A percentile compares a stretch with the other conserved stretches of the same genome.
phyloP scores from a whole-genome alignment of 2,888 invertebrate species.

The Cantharis rufa region DNA sequence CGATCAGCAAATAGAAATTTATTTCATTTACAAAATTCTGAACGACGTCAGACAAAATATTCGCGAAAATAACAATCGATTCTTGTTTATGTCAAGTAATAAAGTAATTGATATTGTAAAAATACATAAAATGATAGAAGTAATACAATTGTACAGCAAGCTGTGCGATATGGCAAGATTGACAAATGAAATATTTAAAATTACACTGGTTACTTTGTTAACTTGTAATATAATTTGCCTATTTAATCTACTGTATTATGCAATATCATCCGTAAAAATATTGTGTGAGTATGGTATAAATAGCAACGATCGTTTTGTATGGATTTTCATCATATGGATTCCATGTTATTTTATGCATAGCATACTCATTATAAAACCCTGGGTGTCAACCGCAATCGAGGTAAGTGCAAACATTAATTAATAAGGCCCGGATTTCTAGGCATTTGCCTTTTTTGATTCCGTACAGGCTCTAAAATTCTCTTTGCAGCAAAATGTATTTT shows the following conservation, averaged over 20 bases:
- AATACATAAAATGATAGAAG: background rate
- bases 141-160: background rate
- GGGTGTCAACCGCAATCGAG: background rate
- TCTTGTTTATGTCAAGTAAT: background rate
- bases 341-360: background rate
- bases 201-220: background rate
- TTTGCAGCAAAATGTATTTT: no score
- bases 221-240: background rate
- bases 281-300: background rate
- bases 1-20: background rate
- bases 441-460: no score
- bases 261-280: background rate
- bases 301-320: background rate
- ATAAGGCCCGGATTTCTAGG: no score
- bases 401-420: background rate
- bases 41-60: background rate
- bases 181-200: background rate
- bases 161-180: background rate
- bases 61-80: background rate
- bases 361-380: background rate
- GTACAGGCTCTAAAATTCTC: no score
- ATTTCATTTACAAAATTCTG: background rate
- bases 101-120: background rate
- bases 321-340: background rate
- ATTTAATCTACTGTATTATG: background rate